Conservation (phyloP, 1,140 invertebrate genomes). For the Drosophila sproati region DNA sequence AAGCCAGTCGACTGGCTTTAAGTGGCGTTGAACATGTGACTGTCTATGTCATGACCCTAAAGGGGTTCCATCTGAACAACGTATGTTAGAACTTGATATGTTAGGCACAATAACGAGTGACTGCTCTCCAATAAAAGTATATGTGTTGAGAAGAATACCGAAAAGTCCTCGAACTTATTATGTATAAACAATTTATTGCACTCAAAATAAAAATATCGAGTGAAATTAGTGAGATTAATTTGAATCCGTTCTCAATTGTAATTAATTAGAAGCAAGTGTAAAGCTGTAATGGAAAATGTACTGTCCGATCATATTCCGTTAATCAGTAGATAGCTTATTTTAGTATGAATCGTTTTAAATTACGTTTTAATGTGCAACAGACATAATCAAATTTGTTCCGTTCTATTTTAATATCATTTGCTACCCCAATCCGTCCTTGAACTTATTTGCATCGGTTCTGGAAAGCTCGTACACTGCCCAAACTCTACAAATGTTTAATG, state of each 20-base stretch:
- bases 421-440: no score
- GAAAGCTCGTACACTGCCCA: no score
- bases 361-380: no score
- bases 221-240: conserved; percentile 24
- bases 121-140: no score
- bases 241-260: conserved; percentile 31
- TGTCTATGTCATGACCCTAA: conserved; percentile 16
- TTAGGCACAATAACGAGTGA: no score
- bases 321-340: no score
- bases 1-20: conserved; percentile 18
- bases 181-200: background rate
- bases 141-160: background rate
- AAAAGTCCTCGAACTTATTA: conserved; percentile 1
- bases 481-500: no score
- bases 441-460: no score
- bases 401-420: no score
- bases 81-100: no score
- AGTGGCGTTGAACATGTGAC: background rate
- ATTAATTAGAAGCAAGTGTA: conserved; percentile 30
- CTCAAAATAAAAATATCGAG: background rate
- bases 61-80: conserved; percentile 3
- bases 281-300: background rate
- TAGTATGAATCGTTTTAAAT: no score
- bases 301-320: background rate
- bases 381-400: no score